Evolutionary conservation across 2,888 invertebrate species (phyloP), one percentile per base, ranked within the genome.

Genomic region (Leptarthrus brevirostris): DNA sequence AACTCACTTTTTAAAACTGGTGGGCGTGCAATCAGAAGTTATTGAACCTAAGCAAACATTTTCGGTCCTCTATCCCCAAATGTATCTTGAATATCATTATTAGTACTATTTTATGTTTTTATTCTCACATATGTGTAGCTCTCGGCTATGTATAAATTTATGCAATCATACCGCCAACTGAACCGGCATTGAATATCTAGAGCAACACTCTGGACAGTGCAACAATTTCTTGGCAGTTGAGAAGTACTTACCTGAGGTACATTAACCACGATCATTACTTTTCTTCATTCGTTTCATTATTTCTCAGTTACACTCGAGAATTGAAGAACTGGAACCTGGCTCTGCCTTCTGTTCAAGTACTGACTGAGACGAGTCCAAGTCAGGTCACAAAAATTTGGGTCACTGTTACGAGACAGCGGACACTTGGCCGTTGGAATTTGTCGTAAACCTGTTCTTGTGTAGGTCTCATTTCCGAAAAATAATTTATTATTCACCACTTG

Each of bases 321-420:
- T 10, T 66, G 47, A 66, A 47, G 24, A 66, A 66, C 44, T 47
- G 58, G 58, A 58, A 58, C 36, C 36, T 58, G 58, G n/a, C 12
- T 3, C 40, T 40, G n/a, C n/a, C 40, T 40, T 40, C 40, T 40
- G n/a, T 12, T 40, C 69, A n/a, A 34, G 49, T 49, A 49, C 18
- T 69, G 18, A 52, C 52, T 18, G 52, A 69, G 34, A 52, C 52
- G 52, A 30, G 34, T 20, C 69, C 30, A 69, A 52, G 52, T 52
- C 26, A 18, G 52, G 69, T 34, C 69, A 36, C 49, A 71, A 54
- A 40, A 72, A 72, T 72, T 72, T 72, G 56, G 72, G 72, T 72
- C 72, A 72, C 72, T 72, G 72, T 72, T 72, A 72, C 72, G 56
- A 44, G 72, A 72, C 72, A 72, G 72, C 69, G 69, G 69, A 69